A percentile compares a stretch with the other conserved stretches of the same genome.
These are phyloP conservation scores for Gila robusta DNA, from an alignment of 2,797 vertebrate species.

Conservation along the genomic window DNA sequence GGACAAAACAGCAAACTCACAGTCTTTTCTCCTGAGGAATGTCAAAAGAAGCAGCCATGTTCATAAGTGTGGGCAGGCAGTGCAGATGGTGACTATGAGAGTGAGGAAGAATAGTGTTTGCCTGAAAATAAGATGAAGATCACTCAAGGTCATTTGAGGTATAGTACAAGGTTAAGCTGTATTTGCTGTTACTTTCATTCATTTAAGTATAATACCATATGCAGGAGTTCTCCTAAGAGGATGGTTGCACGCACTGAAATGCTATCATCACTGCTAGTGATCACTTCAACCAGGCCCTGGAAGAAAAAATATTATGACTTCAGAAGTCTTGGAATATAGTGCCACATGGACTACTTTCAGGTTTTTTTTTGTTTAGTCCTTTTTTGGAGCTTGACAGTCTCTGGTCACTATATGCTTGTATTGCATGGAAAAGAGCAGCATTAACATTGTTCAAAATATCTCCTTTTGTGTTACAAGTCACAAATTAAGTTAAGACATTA, in stretches of 20 bases:
- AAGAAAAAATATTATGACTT: neutral
- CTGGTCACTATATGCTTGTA: neutral
- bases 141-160: neutral
- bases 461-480: neutral
- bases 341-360: neutral
- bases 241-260: constrained; percentile 94
- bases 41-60: constrained; percentile 97
- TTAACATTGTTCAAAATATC: neutral
- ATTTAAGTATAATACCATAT: constrained; percentile 61
- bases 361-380: neutral
- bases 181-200: neutral
- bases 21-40: constrained; percentile 93
- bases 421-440: neutral
- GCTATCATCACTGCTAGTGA: constrained; percentile 94
- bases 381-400: neutral
- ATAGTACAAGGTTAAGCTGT: neutral
- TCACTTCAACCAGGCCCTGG: constrained; percentile 95
- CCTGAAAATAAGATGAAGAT: constrained; percentile 74
- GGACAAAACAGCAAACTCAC: constrained; percentile 78
- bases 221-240: constrained; percentile 93
- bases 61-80: constrained; percentile 97
- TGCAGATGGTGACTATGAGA: constrained; percentile 98
- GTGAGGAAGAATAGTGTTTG: constrained; percentile 98
- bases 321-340: neutral
- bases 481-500: neutral